Base-by-base conservation (phyloP, 2,113 vertebrate species). In the Ascaphus truei region DNA sequence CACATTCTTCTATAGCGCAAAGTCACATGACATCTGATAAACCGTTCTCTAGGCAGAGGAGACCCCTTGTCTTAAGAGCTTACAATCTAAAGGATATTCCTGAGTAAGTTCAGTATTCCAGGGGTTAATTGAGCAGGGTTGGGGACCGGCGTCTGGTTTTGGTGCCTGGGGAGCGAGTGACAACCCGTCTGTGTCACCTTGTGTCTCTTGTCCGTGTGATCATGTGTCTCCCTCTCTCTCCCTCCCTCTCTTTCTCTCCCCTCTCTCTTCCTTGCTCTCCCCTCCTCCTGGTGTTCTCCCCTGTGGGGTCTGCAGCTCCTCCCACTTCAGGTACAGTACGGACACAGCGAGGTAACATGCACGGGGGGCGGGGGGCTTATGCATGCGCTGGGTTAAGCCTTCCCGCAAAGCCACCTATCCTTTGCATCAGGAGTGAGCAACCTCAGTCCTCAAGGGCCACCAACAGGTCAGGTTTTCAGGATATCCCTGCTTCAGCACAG, bases 261-360 rank as follows among this genome's bases (percentile, higher is more conserved):
- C 83, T 86, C 76, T 89, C 57, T 89, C 85, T 82, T 84, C 71
- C 13, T 62, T 61, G 27, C 75, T 88, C 80, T 81, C 76, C 79
- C 73, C 71, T 80, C 66, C 74, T 81, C 39, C 68, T 71, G 78
- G 67, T 55, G 75, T 10, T 79, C 74, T 77, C 78, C 79, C 75
- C 81, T 84, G 81, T 83, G 75, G 87, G 86, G 78, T 58, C 90
- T 92, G 93, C 96, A 87, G 89, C 92, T 79, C 84, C 93, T 71
- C 86, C 90, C 80, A 93, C 88, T 37, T 87, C 90, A 92, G 92
- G 91, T 94, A 96, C 85, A 79, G 92, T 92, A 77, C 79, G 82
- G 56, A 76, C 86, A 71, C 73, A 74, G 83, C 66, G 92, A 93
- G 91, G 93, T 94, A 94, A 92, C 30, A 77, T 84, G 85, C 77